Percentiles rank a stretch among this genome's conserved stretches.
These are phyloP conservation scores for Agriopis aurantiaria DNA, from an alignment of 2,888 invertebrate genomes.

Conservation along the genomic window DNA sequence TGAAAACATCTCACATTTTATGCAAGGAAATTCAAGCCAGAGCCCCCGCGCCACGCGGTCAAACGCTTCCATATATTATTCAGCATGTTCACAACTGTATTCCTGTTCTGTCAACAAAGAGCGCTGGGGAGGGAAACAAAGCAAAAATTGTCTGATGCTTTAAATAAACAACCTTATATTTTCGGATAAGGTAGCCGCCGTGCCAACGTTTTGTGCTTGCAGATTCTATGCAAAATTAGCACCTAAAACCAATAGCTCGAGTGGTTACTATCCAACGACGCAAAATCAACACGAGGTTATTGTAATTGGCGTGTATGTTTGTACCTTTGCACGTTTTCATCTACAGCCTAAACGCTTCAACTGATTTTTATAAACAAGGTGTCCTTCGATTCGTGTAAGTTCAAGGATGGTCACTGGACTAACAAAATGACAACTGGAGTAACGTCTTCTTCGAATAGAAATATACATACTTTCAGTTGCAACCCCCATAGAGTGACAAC, in stretches of 20 bases:
- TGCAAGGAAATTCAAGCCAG: constrained; percentile 48
- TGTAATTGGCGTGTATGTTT: too few relatives aligned
- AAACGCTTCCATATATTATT: constrained; percentile 64
- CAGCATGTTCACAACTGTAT: constrained; percentile 61
- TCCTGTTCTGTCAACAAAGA: constrained; percentile 52
- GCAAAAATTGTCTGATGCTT: constrained; percentile 37
- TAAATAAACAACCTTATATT: constrained; percentile 31
- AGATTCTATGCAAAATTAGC: not conserved
- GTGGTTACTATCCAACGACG: too few relatives aligned
- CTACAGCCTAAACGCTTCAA: too few relatives aligned
- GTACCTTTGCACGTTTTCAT: too few relatives aligned
- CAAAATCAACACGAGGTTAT: too few relatives aligned
- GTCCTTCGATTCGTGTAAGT: too few relatives aligned
- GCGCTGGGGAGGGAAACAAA: constrained; percentile 37
- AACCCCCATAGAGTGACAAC: too few relatives aligned
- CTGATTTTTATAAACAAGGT: too few relatives aligned
- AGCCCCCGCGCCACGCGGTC: constrained; percentile 49
- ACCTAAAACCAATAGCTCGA: not conserved
- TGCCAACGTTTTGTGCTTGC: not conserved
- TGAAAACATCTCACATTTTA: constrained; percentile 39
- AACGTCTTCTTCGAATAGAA: too few relatives aligned
- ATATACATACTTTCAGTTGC: too few relatives aligned
- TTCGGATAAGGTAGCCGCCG: constrained; percentile 8
- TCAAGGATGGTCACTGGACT: too few relatives aligned
- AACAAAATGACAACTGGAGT: too few relatives aligned